phyloP scores from a whole-genome alignment of 1,140 invertebrate species.

The Daktulosphaira vitifoliae region DNA sequence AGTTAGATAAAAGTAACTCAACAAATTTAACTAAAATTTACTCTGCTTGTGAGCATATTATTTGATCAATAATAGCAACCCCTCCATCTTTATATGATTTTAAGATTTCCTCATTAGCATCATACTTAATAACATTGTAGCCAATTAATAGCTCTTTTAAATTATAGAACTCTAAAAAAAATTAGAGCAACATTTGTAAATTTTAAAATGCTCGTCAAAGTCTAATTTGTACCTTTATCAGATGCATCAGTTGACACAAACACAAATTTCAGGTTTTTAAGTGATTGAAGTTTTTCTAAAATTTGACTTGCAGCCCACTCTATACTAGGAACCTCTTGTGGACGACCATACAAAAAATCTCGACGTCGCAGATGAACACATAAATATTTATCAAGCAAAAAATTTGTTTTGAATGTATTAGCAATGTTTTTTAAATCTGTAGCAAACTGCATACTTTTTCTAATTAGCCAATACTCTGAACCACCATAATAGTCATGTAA shows the following conservation, averaged over 20 bases:
- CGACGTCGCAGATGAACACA: constrained; percentile 70
- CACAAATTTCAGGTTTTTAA: constrained; percentile 51
- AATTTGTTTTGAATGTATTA: constrained; percentile 55
- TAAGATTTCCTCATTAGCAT: constrained; percentile 44
- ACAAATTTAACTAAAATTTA: constrained; percentile 41
- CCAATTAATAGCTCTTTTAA: no score
- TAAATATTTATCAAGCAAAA: constrained; percentile 67
- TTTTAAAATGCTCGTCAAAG: no score
- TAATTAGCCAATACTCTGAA: constrained; percentile 69
- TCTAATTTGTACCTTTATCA: constrained; percentile 46
- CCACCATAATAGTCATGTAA: constrained; percentile 81
- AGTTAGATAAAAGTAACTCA: constrained; percentile 37
- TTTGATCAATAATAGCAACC: constrained; percentile 90
- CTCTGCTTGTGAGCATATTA: constrained; percentile 80
- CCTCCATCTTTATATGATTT: constrained; percentile 69
- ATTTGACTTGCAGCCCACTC: constrained; percentile 63
- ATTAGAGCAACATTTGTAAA: no score
- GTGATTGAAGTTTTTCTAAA: constrained; percentile 49
- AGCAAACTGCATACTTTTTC: constrained; percentile 86
- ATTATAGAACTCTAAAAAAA: no score
- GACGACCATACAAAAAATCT: constrained; percentile 67
- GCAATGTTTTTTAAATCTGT: constrained; percentile 59
- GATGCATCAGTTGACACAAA: constrained; percentile 79
- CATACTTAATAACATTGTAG: constrained; percentile 48
- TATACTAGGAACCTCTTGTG: constrained; percentile 61